Base-by-base conservation (phyloP, 2,888 invertebrate genomes). In the Mystacides longicornis region DNA sequence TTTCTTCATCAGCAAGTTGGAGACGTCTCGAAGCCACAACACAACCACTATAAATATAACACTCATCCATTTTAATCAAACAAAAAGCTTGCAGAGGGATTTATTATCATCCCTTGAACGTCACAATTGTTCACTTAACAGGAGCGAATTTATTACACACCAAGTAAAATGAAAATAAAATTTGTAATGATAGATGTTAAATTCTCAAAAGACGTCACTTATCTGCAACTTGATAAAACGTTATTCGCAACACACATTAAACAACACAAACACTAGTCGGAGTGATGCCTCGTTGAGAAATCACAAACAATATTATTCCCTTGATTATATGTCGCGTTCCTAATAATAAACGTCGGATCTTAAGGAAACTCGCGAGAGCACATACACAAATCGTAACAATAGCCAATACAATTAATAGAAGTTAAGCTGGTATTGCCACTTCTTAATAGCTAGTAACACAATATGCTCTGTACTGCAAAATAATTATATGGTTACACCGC, bases 1-100 rank as follows among this genome's bases (percentile, higher is more conserved):
- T 55, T 58, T 58, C 58, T 60, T 60, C 60, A 60, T 60, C 56
- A 58, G 60, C 58, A 56, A 56, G 49, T 37, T 14, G 3, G 16
- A 14, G 46, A 27, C 52, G 54, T 47, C 52, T 55, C 48, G 60
- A 46, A 50, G 54, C 54, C 54, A 57, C 56, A 51, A 51, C 47
- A 51, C 48, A 54, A 51, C 49, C 48, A 54, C 57, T 43, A 51
- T 47, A 27, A 49, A 55, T 54, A 45, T 51, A 57, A 23, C 57
- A 52, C 57, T 43, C 48, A 57, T 57, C 57, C 57, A 57, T 57
- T 45, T 57, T 52, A 54, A 37, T 16, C 49, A 54, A 51, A 54
- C 51, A 51, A 47, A 45, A 54, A 48, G 51, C 51, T 45, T 54
- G 51, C 37, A 50, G 51, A 45, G 57, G 54, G 57, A 57, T 54